Evolutionary conservation across 2,113 vertebrate genomes (phyloP).

Genomic region (Eretmochelys imbricata): DNA sequence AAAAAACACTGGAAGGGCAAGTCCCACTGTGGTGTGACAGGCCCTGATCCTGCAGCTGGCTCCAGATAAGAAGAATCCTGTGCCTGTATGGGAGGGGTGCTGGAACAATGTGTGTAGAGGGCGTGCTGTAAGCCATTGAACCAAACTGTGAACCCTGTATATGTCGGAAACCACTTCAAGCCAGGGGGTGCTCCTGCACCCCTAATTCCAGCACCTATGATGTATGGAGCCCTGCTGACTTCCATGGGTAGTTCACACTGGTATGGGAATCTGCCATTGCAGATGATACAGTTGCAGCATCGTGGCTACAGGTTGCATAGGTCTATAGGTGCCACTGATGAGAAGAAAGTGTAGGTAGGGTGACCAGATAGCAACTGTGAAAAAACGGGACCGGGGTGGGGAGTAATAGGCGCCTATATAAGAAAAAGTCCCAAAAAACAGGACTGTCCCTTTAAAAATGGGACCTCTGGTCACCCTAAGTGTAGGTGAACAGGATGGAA

Average conservation of each 20-base stretch:
- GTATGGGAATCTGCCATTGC: not conserved
- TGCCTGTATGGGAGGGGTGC: too few species aligned
- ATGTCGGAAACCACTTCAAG: too few species aligned
- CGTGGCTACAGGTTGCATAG: rapidly evolving
- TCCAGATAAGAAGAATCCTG: not conserved
- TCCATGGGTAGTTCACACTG: not conserved
- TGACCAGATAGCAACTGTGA: too few species aligned
- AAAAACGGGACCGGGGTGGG: too few species aligned
- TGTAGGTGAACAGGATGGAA: not conserved
- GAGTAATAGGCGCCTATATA: too few species aligned
- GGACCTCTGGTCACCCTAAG: not conserved
- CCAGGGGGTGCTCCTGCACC: too few species aligned
- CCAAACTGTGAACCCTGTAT: too few species aligned
- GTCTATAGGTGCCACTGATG: rapidly evolving
- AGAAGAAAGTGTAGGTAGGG: not conserved
- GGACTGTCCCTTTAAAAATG: too few species aligned
- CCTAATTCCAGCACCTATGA: too few species aligned
- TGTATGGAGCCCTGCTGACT: not conserved
- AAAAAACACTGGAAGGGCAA: rapidly evolving
- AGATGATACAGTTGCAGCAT: not conserved
- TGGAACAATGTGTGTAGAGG: too few species aligned
- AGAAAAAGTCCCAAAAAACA: too few species aligned
- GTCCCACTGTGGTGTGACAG: not conserved
- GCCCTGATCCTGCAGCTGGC: not conserved
- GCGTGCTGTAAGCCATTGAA: too few species aligned